Conservation (phyloP, 2,888 invertebrate species). For the Margaritifera margaritifera region DNA sequence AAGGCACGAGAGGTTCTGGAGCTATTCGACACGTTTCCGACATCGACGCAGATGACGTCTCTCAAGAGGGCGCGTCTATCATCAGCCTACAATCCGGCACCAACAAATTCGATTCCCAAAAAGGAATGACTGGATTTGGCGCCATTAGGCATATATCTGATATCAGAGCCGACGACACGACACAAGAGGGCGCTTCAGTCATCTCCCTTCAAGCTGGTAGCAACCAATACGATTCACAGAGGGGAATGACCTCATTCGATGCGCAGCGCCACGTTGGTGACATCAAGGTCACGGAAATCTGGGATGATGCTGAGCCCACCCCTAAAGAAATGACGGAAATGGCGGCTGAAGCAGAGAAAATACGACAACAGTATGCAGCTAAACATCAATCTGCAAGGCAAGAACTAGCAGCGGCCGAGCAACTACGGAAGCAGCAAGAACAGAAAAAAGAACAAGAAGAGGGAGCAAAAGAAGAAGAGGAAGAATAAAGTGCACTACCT, state of each 20-base stretch:
- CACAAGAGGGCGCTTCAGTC: conserved; percentile 55
- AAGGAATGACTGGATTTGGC: conserved; percentile 66
- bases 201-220: conserved; percentile 70
- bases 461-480: conserved; percentile 11
- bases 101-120: conserved; percentile 69
- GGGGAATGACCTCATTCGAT: conserved; percentile 65
- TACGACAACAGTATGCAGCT: conserved; percentile 26
- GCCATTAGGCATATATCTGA: conserved; percentile 68
- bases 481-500: conserved; percentile 1
- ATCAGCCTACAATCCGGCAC: conserved; percentile 70
- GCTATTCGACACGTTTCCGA: conserved; percentile 68
- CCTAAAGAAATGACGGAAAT: conserved; percentile 38
- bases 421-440: conserved; percentile 3
- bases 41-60: conserved; percentile 65
- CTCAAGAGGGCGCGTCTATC: conserved; percentile 56
- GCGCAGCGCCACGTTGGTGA: conserved; percentile 67
- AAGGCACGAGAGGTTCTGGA: conserved; percentile 65
- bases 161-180: conserved; percentile 65
- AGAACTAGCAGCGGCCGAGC: conserved; percentile 5
- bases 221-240: conserved; percentile 69
- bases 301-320: conserved; percentile 51
- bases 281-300: conserved; percentile 66
- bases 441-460: conserved; percentile 8
- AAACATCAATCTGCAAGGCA: conserved; percentile 7
- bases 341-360: conserved; percentile 32